Evolutionary conservation across 2,113 vertebrate species (phyloP), one percentile per base, ranked within the genome.

Genomic region (Hippocampus mohnikei): DNA sequence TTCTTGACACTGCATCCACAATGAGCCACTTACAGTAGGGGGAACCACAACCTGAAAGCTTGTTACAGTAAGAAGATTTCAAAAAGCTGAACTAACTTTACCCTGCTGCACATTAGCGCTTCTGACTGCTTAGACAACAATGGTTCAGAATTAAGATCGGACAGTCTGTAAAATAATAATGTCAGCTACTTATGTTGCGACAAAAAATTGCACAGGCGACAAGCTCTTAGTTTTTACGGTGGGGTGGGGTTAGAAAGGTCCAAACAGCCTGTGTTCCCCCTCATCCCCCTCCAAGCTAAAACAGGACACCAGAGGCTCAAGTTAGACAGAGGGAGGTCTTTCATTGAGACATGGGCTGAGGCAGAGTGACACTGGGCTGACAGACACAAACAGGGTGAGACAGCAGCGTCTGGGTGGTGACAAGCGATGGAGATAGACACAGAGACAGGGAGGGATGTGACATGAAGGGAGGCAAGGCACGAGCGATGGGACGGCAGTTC

Each of bases 51-150:
- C 71, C 23, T 6, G n/a, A 89, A 91, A 91, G 76, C 91, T 83
- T 75, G 87, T 92, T 92, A 91, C 69, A 60, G 67, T 91, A 91
- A 91, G 84, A 76, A 91, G 90, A 91, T 92, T 91, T 88, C 73
- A 75, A 9, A 75, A 67, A 84, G 87, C 77, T 83, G 75, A 85
- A 88, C 90, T 91, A 88, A 90, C 80, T 89, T 87, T 87, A 88
- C 81, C 75, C 75, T 67, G 52, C 66, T 53, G 81, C 74, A 66
- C 81, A 67, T 68, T 42, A 41, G 53, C 42, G 64, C 69, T 76
- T 59, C 55, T 56, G 23, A 42, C 67, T 52, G 79, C 66, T 82
- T 61, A 61, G 63, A 71, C 74, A 62, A 74, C 70, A 40, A 52
- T 48, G 18, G 9, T 62, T 72, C 46, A 58, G 74, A 72, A 58